Conservation (phyloP, 2,113 vertebrate species). For the Xerus inauris region DNA sequence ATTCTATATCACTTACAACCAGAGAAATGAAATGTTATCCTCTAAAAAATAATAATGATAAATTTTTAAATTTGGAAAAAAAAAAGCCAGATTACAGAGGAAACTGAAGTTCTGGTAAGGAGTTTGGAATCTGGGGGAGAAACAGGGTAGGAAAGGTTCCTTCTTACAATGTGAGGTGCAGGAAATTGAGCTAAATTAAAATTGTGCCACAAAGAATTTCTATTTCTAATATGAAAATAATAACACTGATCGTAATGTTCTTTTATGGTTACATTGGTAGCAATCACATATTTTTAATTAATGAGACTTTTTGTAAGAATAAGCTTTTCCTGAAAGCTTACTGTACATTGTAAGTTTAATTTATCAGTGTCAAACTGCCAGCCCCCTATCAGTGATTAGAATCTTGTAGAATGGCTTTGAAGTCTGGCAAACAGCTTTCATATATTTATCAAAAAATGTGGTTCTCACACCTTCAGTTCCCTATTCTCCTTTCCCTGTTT, state of each 20-base stretch:
- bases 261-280: not conserved
- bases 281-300: not conserved
- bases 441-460: not conserved
- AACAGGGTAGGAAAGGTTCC: not conserved
- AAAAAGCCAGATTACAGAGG: not conserved
- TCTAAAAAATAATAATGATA: too few relatives aligned
- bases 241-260: not conserved
- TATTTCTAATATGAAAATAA: constrained; percentile 1
- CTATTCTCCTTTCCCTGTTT: not conserved
- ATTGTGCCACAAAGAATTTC: not conserved
- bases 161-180: not conserved
- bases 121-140: not conserved
- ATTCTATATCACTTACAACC: too few relatives aligned
- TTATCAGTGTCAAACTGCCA: not conserved
- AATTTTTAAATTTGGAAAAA: too few relatives aligned
- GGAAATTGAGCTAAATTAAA: not conserved
- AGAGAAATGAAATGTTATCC: too few relatives aligned
- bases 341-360: not conserved
- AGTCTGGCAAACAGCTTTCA: not conserved
- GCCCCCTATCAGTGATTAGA: not conserved
- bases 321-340: constrained; percentile 3
- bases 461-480: not conserved
- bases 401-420: not conserved
- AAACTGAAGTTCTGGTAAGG: not conserved
- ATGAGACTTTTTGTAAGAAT: not conserved